Conservation (phyloP, 2,797 vertebrate genomes). For the Sciurus carolinensis region DNA sequence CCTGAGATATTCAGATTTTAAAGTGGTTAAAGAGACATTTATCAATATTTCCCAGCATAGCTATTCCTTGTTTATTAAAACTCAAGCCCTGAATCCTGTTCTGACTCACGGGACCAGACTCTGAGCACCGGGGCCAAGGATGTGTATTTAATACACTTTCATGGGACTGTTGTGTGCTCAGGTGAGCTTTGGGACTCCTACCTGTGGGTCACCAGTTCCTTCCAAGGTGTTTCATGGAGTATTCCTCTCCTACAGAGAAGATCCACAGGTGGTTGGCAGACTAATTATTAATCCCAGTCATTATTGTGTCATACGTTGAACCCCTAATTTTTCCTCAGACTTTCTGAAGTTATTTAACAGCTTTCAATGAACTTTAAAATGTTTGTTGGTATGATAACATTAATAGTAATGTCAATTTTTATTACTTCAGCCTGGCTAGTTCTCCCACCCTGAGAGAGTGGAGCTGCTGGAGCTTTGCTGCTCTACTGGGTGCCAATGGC, state of each 20-base stretch:
- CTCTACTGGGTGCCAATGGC: no score
- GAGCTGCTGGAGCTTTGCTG: not conserved
- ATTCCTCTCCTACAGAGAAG: not conserved
- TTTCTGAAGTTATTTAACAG: not conserved
- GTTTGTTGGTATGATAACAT: not conserved
- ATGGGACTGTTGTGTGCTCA: not conserved
- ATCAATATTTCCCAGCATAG: not conserved
- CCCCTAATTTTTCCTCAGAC: not conserved
- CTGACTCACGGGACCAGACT: not conserved
- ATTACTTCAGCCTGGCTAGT: no score
- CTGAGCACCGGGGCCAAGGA: not conserved
- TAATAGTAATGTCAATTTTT: not conserved
- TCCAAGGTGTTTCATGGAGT: not conserved
- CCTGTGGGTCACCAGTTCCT: not conserved
- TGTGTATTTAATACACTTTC: not conserved
- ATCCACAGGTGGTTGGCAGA: rapidly evolving
- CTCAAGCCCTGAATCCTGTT: not conserved
- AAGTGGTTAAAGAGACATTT: not conserved
- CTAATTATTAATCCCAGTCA: not conserved
- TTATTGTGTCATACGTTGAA: not conserved
- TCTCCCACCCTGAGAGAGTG: not conserved
- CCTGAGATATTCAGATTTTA: not conserved
- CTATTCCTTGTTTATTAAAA: not conserved
- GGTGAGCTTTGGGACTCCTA: not conserved
- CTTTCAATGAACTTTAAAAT: not conserved